Conservation (phyloP, 2,113 vertebrate species). For the Rhodinocichla rosea region DNA sequence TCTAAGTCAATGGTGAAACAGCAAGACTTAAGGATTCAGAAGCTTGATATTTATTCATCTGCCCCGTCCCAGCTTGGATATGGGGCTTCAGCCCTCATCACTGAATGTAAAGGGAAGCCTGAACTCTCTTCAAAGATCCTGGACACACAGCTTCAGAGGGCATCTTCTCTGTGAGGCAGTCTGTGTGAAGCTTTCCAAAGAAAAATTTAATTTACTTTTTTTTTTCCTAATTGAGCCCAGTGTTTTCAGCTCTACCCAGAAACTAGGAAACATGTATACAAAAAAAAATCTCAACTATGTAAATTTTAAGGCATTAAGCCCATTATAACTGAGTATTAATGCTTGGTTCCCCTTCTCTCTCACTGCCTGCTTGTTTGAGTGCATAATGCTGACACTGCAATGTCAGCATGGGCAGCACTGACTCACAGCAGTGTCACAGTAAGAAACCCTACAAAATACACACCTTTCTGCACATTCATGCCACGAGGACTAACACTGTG, state of each 20-base stretch:
- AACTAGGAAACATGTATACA: not conserved
- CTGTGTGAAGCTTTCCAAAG: not conserved
- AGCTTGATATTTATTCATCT: not conserved
- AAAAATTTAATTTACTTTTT: not conserved
- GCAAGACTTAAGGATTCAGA: not conserved
- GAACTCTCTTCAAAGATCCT: not conserved
- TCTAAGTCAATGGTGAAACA: not conserved
- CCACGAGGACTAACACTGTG: rapidly evolving
- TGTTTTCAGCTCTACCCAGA: not conserved
- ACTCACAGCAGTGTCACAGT: not conserved
- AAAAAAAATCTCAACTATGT: not conserved
- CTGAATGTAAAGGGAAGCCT: not conserved
- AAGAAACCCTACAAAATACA: not conserved
- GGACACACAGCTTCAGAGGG: not conserved
- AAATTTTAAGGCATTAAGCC: not conserved
- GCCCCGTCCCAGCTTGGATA: not conserved
- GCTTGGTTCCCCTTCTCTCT: not conserved
- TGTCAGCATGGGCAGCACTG: not conserved
- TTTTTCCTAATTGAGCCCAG: not conserved
- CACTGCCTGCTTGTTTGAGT: not conserved
- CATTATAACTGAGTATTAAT: not conserved
- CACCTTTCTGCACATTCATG: not conserved
- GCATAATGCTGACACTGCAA: not conserved
- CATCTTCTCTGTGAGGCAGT: not conserved
- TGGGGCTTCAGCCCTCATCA: not conserved